Percentiles rank a stretch among this genome's conserved stretches.
Evolutionary conservation across 1,140 invertebrate species (phyloP).

Genomic region (Octopus sinensis): DNA sequence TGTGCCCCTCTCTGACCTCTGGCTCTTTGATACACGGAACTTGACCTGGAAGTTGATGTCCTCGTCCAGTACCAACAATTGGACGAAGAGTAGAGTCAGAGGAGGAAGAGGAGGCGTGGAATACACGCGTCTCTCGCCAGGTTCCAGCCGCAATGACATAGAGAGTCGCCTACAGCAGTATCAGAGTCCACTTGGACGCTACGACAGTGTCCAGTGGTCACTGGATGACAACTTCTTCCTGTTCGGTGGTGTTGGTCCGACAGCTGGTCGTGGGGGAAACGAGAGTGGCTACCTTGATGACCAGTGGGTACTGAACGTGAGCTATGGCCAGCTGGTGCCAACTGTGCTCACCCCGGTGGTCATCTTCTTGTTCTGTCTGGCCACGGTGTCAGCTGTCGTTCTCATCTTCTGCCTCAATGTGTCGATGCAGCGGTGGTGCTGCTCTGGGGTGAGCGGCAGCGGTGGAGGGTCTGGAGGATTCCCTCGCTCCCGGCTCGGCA

Average conservation of each 20-base stretch:
- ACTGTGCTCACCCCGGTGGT: neutral
- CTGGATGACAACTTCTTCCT: constrained; percentile 29
- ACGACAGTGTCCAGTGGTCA: constrained; percentile 31
- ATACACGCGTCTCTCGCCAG: neutral
- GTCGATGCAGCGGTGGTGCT: neutral
- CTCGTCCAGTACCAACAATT: constrained; percentile 26
- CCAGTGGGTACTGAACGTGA: constrained; percentile 32
- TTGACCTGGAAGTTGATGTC: constrained; percentile 34
- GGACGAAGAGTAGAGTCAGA: constrained; percentile 18
- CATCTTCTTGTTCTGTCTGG: constrained; percentile 7
- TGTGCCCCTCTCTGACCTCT: constrained; percentile 34
- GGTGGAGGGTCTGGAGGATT: neutral
- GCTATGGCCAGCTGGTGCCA: neutral
- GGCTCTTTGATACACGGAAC: constrained; percentile 26
- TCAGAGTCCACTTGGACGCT: constrained; percentile 28
- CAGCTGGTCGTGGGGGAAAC: constrained; percentile 12
- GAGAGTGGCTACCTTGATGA: constrained; percentile 36
- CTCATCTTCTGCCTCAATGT: neutral
- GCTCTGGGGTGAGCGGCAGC: no score
- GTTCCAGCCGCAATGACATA: no score
- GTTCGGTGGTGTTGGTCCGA: constrained; percentile 36
- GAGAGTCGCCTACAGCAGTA: neutral
- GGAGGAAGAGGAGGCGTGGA: constrained; percentile 14
- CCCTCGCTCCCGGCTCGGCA: neutral
- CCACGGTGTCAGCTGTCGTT: neutral